Evolutionary conservation across 2,797 vertebrate genomes (phyloP).

Genomic region (Buphagus erythrorhynchus): DNA sequence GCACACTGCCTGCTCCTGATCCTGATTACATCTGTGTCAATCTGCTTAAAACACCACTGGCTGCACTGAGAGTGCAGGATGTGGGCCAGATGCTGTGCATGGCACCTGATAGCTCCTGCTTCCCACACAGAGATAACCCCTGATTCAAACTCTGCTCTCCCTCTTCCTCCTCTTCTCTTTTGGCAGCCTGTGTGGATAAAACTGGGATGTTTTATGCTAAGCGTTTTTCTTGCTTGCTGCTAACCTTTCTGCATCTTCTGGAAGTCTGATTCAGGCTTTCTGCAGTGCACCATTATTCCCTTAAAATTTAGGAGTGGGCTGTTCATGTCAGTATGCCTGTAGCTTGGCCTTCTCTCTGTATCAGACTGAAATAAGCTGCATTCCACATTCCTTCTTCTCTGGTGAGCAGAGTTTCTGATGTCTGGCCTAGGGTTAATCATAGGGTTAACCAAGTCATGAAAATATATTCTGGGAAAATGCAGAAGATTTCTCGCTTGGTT

Average conservation of each 20-base stretch:
- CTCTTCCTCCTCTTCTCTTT: neutral
- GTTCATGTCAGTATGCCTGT: neutral
- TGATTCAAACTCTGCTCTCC: neutral
- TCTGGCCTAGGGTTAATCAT: neutral
- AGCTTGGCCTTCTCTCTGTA: neutral
- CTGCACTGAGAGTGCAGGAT: neutral
- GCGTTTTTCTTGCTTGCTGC: neutral
- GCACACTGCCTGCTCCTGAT: neutral
- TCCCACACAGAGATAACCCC: neutral
- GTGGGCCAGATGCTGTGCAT: neutral
- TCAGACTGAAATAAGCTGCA: conserved; percentile 3
- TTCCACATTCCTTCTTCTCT: neutral
- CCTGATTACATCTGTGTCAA: neutral
- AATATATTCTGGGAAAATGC: neutral
- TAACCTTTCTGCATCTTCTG: neutral
- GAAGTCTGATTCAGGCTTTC: neutral
- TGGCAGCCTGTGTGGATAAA: neutral
- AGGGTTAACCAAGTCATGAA: neutral
- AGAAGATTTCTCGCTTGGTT: neutral
- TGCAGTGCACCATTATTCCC: neutral
- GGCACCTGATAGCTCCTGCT: neutral
- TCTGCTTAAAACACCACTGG: neutral
- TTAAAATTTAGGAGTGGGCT: neutral
- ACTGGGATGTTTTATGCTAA: neutral
- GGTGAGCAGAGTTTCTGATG: neutral